Conservation (phyloP, 1,140 invertebrate genomes). For the Andricus grossulariae region DNA sequence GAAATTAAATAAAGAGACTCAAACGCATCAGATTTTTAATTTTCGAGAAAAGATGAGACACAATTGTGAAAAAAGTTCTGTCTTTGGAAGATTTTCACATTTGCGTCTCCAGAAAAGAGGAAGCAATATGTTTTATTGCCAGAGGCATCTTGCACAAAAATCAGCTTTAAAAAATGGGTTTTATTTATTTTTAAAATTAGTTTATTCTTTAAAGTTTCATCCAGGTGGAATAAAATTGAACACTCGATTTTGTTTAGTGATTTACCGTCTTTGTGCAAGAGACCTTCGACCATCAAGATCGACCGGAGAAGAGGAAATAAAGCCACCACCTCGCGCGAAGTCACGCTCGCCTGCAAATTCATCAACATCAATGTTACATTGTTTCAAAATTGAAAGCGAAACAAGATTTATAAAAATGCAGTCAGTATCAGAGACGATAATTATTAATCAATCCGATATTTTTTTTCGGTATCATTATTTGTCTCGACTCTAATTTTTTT, state of each 20-base stretch:
- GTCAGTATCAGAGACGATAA: constrained; percentile 18
- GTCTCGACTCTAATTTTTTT: neutral
- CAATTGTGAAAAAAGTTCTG: no score
- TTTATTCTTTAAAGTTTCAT: neutral
- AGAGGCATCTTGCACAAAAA: constrained; percentile 33
- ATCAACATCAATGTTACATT: constrained; percentile 36
- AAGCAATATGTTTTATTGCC: constrained; percentile 12
- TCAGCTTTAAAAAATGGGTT: constrained; percentile 35
- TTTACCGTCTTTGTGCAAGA: constrained; percentile 42
- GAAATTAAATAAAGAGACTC: no score
- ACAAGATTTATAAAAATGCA: neutral
- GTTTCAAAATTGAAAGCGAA: constrained; percentile 20
- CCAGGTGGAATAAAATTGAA: no score
- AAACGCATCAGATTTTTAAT: neutral
- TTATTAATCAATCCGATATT: neutral
- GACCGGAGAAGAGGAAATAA: constrained; percentile 46
- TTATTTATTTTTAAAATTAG: neutral
- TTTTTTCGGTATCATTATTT: neutral
- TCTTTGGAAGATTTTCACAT: no score
- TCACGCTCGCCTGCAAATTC: constrained; percentile 57
- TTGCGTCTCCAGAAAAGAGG: neutral
- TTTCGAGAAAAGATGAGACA: neutral
- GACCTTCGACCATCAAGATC: constrained; percentile 34
- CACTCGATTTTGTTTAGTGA: neutral
- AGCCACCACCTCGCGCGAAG: constrained; percentile 55